These are phyloP conservation scores for Nasonia vitripennis DNA, from an alignment of 1,140 invertebrate species.

Conservation along the genomic window DNA sequence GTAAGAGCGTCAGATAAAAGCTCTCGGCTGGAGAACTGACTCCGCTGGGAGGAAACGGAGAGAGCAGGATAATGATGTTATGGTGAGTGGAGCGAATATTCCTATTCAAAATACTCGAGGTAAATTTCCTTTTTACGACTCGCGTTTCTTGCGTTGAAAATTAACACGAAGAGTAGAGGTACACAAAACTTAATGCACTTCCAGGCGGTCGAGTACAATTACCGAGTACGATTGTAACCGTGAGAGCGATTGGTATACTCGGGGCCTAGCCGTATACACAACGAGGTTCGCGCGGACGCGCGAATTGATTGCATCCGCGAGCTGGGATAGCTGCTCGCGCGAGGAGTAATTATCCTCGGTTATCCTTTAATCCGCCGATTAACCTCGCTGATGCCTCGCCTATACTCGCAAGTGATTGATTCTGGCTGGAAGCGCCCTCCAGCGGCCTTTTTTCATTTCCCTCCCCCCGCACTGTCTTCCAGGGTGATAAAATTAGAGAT, in stretches of 20 bases:
- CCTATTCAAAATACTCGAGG: background rate
- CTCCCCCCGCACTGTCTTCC: background rate
- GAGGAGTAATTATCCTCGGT: slow-evolving; percentile 50
- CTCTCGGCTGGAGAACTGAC: background rate
- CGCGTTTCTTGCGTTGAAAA: too few species aligned
- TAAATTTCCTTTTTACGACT: too few species aligned
- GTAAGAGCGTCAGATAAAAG: background rate
- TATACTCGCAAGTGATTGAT: slow-evolving; percentile 47
- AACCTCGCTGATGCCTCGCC: slow-evolving; percentile 29
- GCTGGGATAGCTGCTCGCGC: background rate
- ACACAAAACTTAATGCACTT: background rate
- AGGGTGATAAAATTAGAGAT: background rate
- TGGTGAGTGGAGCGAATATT: background rate
- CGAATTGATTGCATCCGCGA: slow-evolving; percentile 48
- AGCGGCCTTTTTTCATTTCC: background rate
- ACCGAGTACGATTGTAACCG: background rate
- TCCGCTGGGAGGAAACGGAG: background rate
- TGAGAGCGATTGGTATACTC: background rate
- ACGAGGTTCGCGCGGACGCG: slow-evolving; percentile 11
- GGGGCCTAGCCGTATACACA: background rate
- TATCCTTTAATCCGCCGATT: slow-evolving; percentile 51
- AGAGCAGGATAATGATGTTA: too few species aligned
- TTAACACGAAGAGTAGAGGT: background rate
- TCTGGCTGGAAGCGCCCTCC: slow-evolving; percentile 8
- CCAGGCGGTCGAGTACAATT: background rate